Conservation (phyloP, 2,888 invertebrate species). For the Philhelius pedissequus region DNA sequence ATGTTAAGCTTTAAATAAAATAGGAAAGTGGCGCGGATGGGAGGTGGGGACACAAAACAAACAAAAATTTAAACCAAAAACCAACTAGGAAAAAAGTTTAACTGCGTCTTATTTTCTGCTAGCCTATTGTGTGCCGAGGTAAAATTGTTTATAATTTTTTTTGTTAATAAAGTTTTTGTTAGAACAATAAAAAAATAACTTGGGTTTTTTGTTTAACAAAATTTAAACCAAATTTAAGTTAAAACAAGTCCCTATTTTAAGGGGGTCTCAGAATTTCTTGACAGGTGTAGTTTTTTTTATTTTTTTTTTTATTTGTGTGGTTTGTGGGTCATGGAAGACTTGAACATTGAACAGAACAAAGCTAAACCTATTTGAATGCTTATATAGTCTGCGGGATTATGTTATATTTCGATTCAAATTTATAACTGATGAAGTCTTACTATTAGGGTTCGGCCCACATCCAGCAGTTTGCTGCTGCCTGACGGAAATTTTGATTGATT, state of each 20-base stretch:
- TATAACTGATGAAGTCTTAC: too few species aligned
- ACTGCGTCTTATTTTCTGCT: slow-evolving; percentile 21
- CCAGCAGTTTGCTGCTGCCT: too few species aligned
- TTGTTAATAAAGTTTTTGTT: slow-evolving; percentile 44
- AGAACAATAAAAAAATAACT: slow-evolving; percentile 27
- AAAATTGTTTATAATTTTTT: slow-evolving; percentile 64
- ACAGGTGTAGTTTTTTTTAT: background rate
- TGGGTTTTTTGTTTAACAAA: slow-evolving; percentile 18
- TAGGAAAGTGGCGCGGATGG: too few species aligned
- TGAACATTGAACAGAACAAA: background rate
- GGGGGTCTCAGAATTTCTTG: slow-evolving; percentile 35
- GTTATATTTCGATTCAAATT: too few species aligned
- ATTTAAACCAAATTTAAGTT: slow-evolving; percentile 58
- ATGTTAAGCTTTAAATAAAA: background rate
- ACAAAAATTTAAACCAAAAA: background rate
- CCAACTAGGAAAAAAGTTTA: background rate
- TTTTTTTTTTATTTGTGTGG: background rate
- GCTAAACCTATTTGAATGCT: too few species aligned
- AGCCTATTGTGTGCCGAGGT: slow-evolving; percentile 36
- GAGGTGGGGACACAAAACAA: background rate
- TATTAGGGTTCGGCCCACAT: too few species aligned
- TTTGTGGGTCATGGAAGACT: too few species aligned
- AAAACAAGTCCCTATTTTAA: slow-evolving; percentile 64
- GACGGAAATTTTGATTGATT: too few species aligned
- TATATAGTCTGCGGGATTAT: too few species aligned